Percentiles rank a stretch among this genome's conserved stretches.
Conservation (phyloP, 2,888 invertebrate genomes). For the Augiades crinisus region DNA sequence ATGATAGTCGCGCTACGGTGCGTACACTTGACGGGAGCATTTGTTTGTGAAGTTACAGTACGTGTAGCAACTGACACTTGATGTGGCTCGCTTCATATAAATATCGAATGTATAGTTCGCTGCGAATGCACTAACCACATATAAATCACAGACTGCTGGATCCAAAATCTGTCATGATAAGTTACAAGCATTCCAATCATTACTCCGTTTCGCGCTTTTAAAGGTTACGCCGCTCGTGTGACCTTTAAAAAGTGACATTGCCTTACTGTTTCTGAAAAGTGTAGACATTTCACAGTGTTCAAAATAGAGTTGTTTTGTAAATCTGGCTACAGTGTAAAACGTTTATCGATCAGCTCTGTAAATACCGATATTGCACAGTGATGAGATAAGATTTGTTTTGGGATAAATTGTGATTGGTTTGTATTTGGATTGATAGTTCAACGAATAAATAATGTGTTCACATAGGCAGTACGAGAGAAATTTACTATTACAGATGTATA, state of each 20-base stretch:
- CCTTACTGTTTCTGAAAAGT: neutral
- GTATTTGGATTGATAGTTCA: no score
- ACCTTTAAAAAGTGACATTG: neutral
- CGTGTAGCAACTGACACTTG: constrained; percentile 11
- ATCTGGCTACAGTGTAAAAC: no score
- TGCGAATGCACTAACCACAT: neutral
- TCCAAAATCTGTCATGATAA: neutral
- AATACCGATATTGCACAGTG: no score
- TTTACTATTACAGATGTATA: no score
- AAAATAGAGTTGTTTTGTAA: no score
- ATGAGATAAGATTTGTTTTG: no score
- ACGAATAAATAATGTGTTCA: no score
- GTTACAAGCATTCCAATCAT: neutral
- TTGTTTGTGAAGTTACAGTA: constrained; percentile 20
- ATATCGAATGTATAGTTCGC: neutral
- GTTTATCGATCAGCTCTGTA: no score
- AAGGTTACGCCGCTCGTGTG: neutral
- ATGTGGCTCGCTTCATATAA: constrained; percentile 5
- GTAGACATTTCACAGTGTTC: no score
- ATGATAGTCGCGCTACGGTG: constrained; percentile 7
- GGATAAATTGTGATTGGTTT: no score
- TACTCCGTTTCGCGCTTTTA: neutral
- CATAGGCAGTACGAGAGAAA: no score
- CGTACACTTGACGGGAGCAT: constrained; percentile 6
- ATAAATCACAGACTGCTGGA: neutral